Evolutionary conservation across 2,888 invertebrate species (phyloP).

Genomic region (Ectropis crepuscularia): DNA sequence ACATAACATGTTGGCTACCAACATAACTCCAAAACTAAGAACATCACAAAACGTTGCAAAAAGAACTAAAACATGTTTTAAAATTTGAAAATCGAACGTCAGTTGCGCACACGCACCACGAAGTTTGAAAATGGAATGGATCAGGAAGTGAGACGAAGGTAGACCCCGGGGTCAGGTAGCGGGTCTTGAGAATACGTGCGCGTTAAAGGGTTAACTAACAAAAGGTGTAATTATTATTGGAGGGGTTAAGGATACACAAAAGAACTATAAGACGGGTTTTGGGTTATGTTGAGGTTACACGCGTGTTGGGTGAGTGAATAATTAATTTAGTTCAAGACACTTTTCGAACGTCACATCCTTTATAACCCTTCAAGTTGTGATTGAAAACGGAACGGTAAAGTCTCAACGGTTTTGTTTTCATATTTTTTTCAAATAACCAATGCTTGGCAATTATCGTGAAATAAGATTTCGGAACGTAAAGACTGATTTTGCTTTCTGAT

Average conservation of each 20-base stretch:
- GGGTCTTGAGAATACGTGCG: conserved; percentile 76
- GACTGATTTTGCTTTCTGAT: too few relatives aligned
- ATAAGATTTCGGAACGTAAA: too few relatives aligned
- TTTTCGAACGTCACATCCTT: conserved; percentile 31
- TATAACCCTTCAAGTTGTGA: conserved; percentile 9
- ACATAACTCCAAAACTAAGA: conserved; percentile 1
- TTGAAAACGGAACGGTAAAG: background rate
- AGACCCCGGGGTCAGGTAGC: conserved; percentile 79
- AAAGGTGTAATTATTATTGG: conserved; percentile 80
- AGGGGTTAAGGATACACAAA: conserved; percentile 72
- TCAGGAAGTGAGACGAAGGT: conserved; percentile 79
- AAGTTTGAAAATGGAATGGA: conserved; percentile 76
- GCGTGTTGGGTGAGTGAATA: conserved; percentile 57
- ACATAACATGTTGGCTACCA: background rate
- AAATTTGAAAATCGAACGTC: conserved; percentile 49
- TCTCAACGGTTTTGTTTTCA: background rate
- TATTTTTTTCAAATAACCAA: background rate
- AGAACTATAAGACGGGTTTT: conserved; percentile 64
- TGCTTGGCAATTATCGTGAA: too few relatives aligned
- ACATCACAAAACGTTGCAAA: background rate
- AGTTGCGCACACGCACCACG: conserved; percentile 78
- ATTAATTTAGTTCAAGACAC: conserved; percentile 43
- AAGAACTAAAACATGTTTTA: background rate
- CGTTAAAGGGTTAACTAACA: conserved; percentile 81
- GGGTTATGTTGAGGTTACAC: conserved; percentile 72